These are phyloP conservation scores for Heliconius cydno DNA, from an alignment of 2,888 invertebrate species.

Conservation along the genomic window DNA sequence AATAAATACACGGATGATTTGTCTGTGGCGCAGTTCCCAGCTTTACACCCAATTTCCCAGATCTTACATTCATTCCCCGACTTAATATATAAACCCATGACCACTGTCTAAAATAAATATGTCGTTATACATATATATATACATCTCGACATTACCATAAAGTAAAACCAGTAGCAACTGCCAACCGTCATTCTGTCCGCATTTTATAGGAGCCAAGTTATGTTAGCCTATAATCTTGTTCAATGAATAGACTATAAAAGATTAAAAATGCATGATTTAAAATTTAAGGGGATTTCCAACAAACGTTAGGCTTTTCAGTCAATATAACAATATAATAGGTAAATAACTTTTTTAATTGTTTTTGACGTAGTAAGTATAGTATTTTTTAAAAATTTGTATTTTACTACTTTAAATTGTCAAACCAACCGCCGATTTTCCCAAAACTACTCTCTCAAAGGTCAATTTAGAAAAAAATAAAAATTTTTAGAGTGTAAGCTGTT, in stretches of 20 bases:
- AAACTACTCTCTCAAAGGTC: too few species aligned
- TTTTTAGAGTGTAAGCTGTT: not conserved
- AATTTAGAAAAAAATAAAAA: too few species aligned
- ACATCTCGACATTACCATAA: not conserved
- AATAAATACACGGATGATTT: too few species aligned
- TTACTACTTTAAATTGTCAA: too few species aligned
- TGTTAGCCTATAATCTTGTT: not conserved
- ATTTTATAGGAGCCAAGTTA: slow-evolving; percentile 9
- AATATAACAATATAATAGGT: too few species aligned
- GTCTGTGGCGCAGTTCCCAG: not conserved
- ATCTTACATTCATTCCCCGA: not conserved
- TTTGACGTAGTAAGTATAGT: too few species aligned
- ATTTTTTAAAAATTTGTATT: not conserved
- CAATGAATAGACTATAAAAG: slow-evolving; percentile 10
- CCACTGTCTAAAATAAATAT: not conserved
- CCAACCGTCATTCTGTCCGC: not conserved
- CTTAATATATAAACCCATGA: too few species aligned
- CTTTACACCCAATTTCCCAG: not conserved
- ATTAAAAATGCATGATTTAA: not conserved
- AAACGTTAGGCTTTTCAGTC: not conserved
- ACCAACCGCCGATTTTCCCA: too few species aligned
- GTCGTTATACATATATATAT: not conserved
- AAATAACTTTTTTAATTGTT: not conserved
- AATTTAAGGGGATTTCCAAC: not conserved
- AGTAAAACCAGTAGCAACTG: slow-evolving; percentile 13